Percentiles rank a stretch among this genome's conserved stretches.
Evolutionary conservation across 1,140 invertebrate species (phyloP).

Genomic region (Oscheius sp.): DNA sequence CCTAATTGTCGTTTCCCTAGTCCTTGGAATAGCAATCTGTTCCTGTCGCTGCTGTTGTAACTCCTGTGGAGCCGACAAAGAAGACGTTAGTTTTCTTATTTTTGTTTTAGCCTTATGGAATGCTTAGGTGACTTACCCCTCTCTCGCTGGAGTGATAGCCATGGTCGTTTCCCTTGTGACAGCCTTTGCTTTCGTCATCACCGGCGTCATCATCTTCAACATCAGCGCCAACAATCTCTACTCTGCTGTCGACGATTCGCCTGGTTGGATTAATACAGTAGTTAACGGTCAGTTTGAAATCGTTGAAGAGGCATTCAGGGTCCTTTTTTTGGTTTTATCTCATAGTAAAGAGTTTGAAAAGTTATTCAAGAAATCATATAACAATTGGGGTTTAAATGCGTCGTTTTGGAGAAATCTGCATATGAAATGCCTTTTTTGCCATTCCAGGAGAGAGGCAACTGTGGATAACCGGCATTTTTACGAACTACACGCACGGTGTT

Average conservation of each 20-base stretch:
- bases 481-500: too few species aligned
- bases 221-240: not conserved
- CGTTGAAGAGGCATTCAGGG: too few species aligned
- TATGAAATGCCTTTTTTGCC: too few species aligned
- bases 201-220: not conserved
- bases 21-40: not conserved
- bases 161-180: not conserved
- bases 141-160: not conserved
- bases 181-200: not conserved
- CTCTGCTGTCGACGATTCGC: not conserved
- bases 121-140: not conserved
- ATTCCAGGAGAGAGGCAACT: too few species aligned
- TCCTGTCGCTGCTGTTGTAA: conserved; percentile 1
- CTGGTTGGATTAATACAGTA: not conserved
- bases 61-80: not conserved
- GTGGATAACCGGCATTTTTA: too few species aligned
- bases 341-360: too few species aligned
- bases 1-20: not conserved
- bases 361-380: too few species aligned
- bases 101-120: not conserved
- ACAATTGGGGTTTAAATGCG: too few species aligned
- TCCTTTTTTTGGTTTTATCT: too few species aligned
- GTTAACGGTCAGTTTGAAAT: not conserved
- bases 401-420: too few species aligned
- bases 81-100: not conserved